Evolutionary conservation across 1,140 invertebrate genomes (phyloP), one percentile per base, ranked within the genome.

Genomic region (Heliothis virescens): DNA sequence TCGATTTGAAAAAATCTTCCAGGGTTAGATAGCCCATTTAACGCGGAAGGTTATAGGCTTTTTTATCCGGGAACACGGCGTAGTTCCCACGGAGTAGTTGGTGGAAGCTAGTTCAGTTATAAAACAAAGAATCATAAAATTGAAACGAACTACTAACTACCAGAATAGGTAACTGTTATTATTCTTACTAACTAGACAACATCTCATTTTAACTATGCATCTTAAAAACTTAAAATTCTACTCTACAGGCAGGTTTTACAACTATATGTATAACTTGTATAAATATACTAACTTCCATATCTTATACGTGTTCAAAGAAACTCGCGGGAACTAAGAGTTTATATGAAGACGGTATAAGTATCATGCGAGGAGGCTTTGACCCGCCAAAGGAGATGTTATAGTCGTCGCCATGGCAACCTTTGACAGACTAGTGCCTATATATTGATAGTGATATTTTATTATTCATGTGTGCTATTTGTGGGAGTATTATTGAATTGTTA

Each of bases 371-470:
- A n/a, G 52, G 12, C 72, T 75, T 75, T 75, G 72, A 47, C 41
- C 47, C 15, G 69, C 15, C 3, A 16, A 29, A 13, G 57, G 13
- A 59, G 55, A 75, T 75, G 72, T 57, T 62, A 62, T 62, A 62
- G 62, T 75, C 72, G 57, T 62, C 55, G 57, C 53, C 34, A 73
- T 73, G 71, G 47, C 41, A 75, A 75, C 72, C 57, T 75, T 75
- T 75, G 72, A 75, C 11, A 16, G 3, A 12, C 16, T 60, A 34
- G 1, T 34, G 57, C 41, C 18, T 50, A 29, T 16, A 29, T 26
- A 75, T 62, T 62, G 57, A 75, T 75, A 5, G 18, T 53, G 18
- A 48, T 52, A n/a, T 71, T 50, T 73, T 60, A 47, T 60, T 41
- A 18, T 73, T 71, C 48, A 26, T 15, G 16, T 13, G 57, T 29